Base-by-base conservation (phyloP, 2,797 vertebrate species). In the Clarias fuscus region DNA sequence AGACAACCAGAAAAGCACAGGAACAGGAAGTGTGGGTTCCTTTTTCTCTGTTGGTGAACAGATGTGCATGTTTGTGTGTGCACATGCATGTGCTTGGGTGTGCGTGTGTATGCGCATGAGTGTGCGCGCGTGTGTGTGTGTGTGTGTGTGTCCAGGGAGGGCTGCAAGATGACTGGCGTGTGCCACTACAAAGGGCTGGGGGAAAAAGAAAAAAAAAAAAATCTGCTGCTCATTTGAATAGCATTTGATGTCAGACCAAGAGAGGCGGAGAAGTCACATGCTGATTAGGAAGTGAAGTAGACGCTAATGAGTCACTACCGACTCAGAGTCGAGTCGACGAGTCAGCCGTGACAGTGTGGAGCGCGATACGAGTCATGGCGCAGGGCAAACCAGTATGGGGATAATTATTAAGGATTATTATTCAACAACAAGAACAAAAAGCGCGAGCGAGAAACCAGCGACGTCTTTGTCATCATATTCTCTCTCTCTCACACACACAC, bases 1-100 rank as follows among this genome's bases (percentile, higher is more conserved):
- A 75, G 68, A 53, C 37, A 27, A 20, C 13, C 30, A 20, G 37
- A 79, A 48, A 71, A n/a, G 53, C 53, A 18, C 30, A 65, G 33
- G 82, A 84, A 90, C 89, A 85, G 90, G 90, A 91, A 92, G 83
- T 87, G 86, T 84, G 86, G 86, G 30, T 86, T 89, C 89, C 78
- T 88, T 73, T 48, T 86, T 85, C 76, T 64, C 59, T 78, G 89
- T 85, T 89, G 64, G 75, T 85, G 90, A 92, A 91, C 80, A 87
- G 85, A 84, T 85, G 88, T 87, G 53, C 68, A 58, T 62, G 81
- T 67, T 4, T 75, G 67, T 30, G 67, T 76, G 71, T 58, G 75
- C 62, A 76, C 3, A 43, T 79, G 73, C 59, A 76, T 65, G 78
- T 78, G 53, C 75, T 30, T 17, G 71, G n/a, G 62, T 40, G 78